These are phyloP conservation scores for Anhinga rufa DNA, from an alignment of 2,113 vertebrate species.

Conservation along the genomic window DNA sequence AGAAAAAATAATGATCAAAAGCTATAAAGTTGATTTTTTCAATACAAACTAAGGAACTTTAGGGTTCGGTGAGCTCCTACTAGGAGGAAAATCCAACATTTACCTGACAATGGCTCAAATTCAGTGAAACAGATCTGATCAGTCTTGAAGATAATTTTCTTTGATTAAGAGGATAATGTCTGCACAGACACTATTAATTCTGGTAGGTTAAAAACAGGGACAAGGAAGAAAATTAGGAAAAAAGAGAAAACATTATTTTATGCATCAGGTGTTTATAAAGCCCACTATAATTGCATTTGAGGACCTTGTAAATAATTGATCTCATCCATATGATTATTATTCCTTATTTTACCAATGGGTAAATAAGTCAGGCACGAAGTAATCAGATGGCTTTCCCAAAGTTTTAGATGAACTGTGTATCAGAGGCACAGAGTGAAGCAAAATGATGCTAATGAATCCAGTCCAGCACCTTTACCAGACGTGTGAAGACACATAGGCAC, in stretches of 20 bases:
- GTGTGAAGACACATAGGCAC: accelerated
- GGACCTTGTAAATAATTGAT: background rate
- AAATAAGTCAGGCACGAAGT: background rate
- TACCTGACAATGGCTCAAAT: background rate
- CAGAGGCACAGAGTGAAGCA: background rate
- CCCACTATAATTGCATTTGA: background rate
- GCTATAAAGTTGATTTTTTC: background rate
- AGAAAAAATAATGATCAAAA: background rate
- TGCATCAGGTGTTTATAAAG: background rate
- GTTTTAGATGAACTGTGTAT: background rate
- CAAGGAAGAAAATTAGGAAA: background rate
- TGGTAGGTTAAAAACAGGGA: background rate
- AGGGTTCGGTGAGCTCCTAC: background rate
- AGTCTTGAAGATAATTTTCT: background rate
- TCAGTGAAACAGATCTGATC: background rate
- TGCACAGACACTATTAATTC: background rate
- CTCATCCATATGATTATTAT: background rate
- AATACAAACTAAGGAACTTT: background rate
- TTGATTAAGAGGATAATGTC: background rate
- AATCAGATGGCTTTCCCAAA: background rate
- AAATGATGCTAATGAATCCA: background rate
- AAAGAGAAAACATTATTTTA: background rate
- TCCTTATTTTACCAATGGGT: background rate
- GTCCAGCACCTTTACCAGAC: background rate
- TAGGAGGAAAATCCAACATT: background rate